A percentile compares a stretch with the other conserved stretches of the same genome.
Conservation (phyloP, 2,797 vertebrate genomes). For the Mustela erminea region DNA sequence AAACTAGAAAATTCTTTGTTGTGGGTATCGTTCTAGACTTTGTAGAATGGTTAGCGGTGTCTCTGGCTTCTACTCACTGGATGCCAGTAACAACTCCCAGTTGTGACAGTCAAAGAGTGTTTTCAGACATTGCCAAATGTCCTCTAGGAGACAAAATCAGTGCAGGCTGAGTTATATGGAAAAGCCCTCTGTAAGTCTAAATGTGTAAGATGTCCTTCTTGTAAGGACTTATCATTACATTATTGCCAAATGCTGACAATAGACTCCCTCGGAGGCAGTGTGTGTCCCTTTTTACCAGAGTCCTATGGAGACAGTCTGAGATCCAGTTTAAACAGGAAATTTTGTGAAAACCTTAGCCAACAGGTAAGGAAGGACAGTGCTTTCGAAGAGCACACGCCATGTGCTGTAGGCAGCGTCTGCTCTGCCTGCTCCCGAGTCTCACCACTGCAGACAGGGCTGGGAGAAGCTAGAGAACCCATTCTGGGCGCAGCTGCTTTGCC, state of each 20-base stretch:
- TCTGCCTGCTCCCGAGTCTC: not conserved
- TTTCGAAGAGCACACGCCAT: not conserved
- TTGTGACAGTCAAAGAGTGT: not conserved
- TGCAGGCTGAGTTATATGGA: not conserved
- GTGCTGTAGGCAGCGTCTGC: fast-evolving
- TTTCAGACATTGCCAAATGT: not conserved
- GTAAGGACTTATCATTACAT: not conserved
- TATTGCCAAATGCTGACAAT: not conserved
- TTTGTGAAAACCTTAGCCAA: not conserved
- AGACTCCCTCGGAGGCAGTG: not conserved
- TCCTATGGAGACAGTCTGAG: not conserved
- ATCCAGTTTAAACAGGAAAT: not conserved
- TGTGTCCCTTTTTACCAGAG: not conserved
- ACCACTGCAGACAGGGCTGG: too few relatives aligned
- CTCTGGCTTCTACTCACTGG: not conserved
- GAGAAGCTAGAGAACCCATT: not conserved
- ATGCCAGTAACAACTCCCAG: not conserved
- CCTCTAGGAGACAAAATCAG: not conserved
- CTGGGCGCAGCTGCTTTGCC: not conserved
- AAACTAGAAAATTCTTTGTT: not conserved
- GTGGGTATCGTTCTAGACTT: not conserved
- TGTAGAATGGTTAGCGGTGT: not conserved
- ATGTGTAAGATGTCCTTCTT: not conserved
- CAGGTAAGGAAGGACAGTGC: not conserved
- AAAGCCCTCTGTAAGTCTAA: not conserved